Evolutionary conservation across 2,888 invertebrate species (phyloP).

Genomic region (Lingula anatina): DNA sequence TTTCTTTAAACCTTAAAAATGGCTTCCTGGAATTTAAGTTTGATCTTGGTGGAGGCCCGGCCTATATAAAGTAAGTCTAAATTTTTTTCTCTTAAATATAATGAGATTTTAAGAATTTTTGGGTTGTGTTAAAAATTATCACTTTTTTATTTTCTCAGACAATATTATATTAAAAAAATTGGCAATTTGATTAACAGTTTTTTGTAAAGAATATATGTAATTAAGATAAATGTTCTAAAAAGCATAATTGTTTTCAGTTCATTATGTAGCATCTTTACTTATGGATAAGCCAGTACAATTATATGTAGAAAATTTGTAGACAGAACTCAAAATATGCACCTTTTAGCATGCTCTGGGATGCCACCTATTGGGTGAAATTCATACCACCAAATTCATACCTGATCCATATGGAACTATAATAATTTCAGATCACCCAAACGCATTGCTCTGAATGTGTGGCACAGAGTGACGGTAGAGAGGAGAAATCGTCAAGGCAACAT

Average conservation of each 20-base stretch:
- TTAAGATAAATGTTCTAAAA: no score
- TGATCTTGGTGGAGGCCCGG: slow-evolving; percentile 85
- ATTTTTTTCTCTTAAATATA: not conserved
- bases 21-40: slow-evolving; percentile 79
- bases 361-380: no score
- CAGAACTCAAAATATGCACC: no score
- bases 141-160: not conserved
- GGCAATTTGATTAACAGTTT: no score
- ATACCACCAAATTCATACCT: no score
- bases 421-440: slow-evolving; percentile 24
- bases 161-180: not conserved
- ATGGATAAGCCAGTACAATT: no score
- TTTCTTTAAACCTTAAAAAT: slow-evolving; percentile 75
- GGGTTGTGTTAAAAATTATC: not conserved
- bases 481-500: slow-evolving; percentile 73
- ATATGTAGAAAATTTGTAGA: no score
- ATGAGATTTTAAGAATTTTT: no score
- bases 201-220: no score
- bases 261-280: no score
- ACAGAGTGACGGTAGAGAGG: slow-evolving; percentile 69
- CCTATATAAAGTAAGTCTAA: slow-evolving; percentile 66
- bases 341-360: no score
- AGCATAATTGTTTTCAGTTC: no score
- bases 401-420: not conserved
- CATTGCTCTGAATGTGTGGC: slow-evolving; percentile 70